Evolutionary conservation across 2,113 vertebrate genomes (phyloP).

Genomic region (Meriones unguiculatus): DNA sequence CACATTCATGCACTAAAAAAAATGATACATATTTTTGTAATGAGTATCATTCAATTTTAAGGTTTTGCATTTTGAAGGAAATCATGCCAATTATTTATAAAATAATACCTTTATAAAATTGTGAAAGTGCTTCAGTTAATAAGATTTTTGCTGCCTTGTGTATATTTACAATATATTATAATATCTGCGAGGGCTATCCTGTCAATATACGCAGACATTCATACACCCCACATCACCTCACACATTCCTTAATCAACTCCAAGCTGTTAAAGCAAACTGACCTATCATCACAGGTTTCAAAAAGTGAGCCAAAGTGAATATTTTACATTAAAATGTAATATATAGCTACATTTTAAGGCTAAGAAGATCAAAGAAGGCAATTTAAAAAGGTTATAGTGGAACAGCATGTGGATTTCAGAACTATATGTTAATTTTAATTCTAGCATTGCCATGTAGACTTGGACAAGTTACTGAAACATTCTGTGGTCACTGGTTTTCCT

Average conservation of each 20-base stretch:
- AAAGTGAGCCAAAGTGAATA: neutral
- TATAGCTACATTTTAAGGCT: neutral
- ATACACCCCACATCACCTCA: neutral
- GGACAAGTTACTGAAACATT: neutral
- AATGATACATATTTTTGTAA: slow-evolving; percentile 19
- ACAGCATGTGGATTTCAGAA: neutral
- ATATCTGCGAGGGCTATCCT: neutral
- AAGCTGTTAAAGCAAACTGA: neutral
- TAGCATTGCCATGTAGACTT: neutral
- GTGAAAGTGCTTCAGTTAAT: neutral
- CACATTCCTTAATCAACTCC: neutral
- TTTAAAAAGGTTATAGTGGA: neutral
- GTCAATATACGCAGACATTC: neutral
- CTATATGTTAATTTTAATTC: neutral
- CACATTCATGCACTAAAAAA: neutral
- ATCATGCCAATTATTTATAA: slow-evolving; percentile 45
- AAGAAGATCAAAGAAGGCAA: neutral
- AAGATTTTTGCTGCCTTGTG: neutral
- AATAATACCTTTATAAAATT: slow-evolving; percentile 25
- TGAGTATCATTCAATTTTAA: slow-evolving; percentile 34
- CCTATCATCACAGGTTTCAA: neutral
- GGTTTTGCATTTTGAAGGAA: slow-evolving; percentile 15
- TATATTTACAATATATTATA: neutral
- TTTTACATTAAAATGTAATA: neutral
- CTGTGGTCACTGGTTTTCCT: neutral